These are phyloP conservation scores for Antheraea yamamai DNA, from an alignment of 2,888 invertebrate genomes.

Conservation along the genomic window DNA sequence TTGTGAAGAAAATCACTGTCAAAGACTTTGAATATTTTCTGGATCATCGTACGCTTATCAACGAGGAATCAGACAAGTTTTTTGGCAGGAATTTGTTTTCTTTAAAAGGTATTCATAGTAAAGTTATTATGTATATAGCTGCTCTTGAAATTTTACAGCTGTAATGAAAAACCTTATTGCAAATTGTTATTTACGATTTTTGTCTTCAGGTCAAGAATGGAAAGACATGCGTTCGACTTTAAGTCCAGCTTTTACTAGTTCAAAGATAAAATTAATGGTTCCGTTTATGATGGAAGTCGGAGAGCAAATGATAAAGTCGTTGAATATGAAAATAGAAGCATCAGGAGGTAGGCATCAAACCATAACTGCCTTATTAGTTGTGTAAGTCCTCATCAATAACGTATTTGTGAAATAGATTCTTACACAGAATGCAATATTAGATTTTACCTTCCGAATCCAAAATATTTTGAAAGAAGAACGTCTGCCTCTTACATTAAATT, in stretches of 20 bases:
- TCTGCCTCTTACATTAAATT: too few relatives aligned
- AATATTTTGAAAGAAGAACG: too few relatives aligned
- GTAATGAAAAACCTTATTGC: too few relatives aligned
- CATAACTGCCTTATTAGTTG: neutral
- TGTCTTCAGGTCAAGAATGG: slow-evolving; percentile 54
- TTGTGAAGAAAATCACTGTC: slow-evolving; percentile 69
- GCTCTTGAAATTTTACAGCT: too few relatives aligned
- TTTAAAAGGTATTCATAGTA: slow-evolving; percentile 51
- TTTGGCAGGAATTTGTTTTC: slow-evolving; percentile 72
- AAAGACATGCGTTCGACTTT: slow-evolving; percentile 61
- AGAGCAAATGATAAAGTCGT: slow-evolving; percentile 47
- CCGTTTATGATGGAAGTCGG: slow-evolving; percentile 64
- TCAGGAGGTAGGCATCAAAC: slow-evolving; percentile 24
- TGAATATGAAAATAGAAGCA: slow-evolving; percentile 38
- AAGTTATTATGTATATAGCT: too few relatives aligned
- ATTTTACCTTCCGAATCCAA: too few relatives aligned
- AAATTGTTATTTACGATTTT: neutral
- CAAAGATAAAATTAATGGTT: slow-evolving; percentile 69
- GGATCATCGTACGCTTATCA: slow-evolving; percentile 60
- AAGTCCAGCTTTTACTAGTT: slow-evolving; percentile 74
- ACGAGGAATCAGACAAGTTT: slow-evolving; percentile 63
- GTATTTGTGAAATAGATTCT: neutral
- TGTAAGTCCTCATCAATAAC: neutral
- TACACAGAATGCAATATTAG: neutral
- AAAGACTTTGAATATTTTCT: slow-evolving; percentile 78